Conservation (phyloP, 2,113 vertebrate species). For the Rutilus rutilus region DNA sequence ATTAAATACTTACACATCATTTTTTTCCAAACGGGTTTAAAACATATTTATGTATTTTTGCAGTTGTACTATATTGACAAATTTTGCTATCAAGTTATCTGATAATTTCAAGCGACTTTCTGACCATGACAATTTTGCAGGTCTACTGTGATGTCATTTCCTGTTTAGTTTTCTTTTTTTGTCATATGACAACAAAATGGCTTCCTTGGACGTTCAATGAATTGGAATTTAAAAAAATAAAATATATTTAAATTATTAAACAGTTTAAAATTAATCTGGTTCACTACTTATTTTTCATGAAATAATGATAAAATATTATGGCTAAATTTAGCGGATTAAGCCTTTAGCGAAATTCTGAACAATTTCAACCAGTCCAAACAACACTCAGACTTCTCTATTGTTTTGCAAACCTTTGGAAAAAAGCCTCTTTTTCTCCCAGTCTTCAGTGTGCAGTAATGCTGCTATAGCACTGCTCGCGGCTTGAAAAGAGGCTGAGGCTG, state of each 20-base stretch:
- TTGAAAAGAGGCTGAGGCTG: slow-evolving; percentile 31
- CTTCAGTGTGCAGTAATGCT: slow-evolving; percentile 31
- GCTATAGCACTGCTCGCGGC: background rate
- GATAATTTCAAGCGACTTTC: background rate
- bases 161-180: background rate
- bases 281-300: background rate
- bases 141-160: background rate
- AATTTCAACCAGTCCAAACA: slow-evolving; percentile 9
- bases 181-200: background rate
- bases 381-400: slow-evolving; percentile 13
- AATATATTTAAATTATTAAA: background rate
- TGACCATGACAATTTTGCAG: background rate
- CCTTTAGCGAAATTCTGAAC: background rate
- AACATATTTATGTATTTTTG: background rate
- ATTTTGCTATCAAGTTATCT: background rate
- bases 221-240: background rate
- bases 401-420: slow-evolving; percentile 9
- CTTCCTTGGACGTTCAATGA: background rate
- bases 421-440: background rate
- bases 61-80: background rate
- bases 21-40: background rate
- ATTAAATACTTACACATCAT: background rate
- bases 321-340: background rate
- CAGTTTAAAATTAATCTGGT: background rate
- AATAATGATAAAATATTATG: no score